Conservation (phyloP, 2,888 invertebrate species). For the Campoplex nolae region DNA sequence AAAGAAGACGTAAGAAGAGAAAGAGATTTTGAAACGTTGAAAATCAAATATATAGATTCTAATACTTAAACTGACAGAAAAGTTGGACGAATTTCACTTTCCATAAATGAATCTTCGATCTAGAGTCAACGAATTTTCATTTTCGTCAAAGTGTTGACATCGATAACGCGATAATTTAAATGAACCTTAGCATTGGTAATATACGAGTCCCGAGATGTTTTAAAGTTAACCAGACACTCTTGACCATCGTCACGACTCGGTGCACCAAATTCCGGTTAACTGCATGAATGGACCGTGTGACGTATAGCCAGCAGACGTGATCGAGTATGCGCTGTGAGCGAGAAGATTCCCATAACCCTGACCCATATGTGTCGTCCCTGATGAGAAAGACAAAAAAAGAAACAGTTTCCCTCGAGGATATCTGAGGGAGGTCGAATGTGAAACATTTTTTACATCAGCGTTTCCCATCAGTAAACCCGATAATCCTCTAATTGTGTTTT, state of each 20-base stretch:
- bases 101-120: not conserved
- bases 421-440: slow-evolving; percentile 1
- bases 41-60: not conserved
- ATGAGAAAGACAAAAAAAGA: slow-evolving; percentile 5
- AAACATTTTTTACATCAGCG: slow-evolving; percentile 14
- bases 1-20: no score
- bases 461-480: slow-evolving; percentile 10
- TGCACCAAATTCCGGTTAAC: slow-evolving; percentile 49
- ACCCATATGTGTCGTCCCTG: slow-evolving; percentile 52
- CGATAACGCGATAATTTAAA: not conserved
- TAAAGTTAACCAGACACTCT: slow-evolving; percentile 15
- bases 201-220: slow-evolving; percentile 14
- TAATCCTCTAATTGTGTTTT: slow-evolving; percentile 10
- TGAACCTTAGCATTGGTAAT: not conserved
- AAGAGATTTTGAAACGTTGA: no score
- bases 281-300: slow-evolving; percentile 36
- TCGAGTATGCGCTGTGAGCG: slow-evolving; percentile 48
- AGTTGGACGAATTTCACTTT: not conserved
- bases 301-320: slow-evolving; percentile 19
- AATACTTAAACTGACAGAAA: not conserved
- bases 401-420: slow-evolving; percentile 8
- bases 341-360: slow-evolving; percentile 63
- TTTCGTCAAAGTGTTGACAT: not conserved
- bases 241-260: slow-evolving; percentile 54
- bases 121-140: not conserved